Conservation (phyloP, 2,888 invertebrate species). For the Metacarcinus magister region DNA sequence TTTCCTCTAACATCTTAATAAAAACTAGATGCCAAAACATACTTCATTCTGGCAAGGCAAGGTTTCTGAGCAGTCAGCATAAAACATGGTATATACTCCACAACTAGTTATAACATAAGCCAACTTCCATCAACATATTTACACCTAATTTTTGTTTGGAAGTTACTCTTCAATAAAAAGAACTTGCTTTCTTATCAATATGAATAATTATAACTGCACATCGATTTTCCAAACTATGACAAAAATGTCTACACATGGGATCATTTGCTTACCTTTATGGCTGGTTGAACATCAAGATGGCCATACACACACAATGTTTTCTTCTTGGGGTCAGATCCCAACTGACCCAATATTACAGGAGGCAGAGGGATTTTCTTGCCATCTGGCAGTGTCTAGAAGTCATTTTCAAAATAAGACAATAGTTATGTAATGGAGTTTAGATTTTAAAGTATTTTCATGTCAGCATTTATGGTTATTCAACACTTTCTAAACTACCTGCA, state of each 20-base stretch:
- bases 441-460: neutral
- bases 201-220: too few species aligned
- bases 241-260: neutral
- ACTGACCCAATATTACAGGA: constrained; percentile 91
- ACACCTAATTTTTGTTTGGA: too few species aligned
- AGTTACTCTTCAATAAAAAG: too few species aligned
- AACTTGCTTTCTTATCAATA: too few species aligned
- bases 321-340: constrained; percentile 93
- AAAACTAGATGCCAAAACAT: too few species aligned
- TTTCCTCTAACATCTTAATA: too few species aligned
- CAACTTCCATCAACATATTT: too few species aligned
- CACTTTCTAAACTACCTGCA: constrained; percentile 85
- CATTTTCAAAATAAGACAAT: neutral
- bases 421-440: neutral
- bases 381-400: constrained; percentile 87
- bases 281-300: constrained; percentile 99
- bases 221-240: too few species aligned
- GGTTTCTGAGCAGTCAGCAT: too few species aligned
- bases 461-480: neutral
- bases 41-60: too few species aligned
- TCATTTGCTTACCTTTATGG: constrained; percentile 86
- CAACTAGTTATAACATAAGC: too few species aligned
- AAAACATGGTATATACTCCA: too few species aligned
- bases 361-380: constrained; percentile 91
- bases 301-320: constrained; percentile 98